These are phyloP conservation scores for Xenops minutus DNA, from an alignment of 2,797 vertebrate genomes.

Conservation along the genomic window DNA sequence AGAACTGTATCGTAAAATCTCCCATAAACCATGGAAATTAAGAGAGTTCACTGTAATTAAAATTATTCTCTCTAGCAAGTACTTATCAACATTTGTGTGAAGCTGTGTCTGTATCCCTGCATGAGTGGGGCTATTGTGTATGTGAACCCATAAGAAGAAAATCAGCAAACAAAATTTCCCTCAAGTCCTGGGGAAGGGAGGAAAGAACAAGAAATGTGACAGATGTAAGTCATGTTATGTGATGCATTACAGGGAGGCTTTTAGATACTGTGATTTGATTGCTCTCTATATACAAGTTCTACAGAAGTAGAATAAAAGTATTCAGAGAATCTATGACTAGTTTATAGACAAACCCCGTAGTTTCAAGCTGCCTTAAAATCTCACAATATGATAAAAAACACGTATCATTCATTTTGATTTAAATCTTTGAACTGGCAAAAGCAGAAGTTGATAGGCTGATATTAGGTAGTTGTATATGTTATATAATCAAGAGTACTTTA, in stretches of 20 bases:
- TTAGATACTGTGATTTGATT: not conserved
- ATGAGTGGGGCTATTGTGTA: not conserved
- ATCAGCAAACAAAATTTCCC: not conserved
- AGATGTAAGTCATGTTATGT: not conserved
- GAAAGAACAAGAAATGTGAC: not conserved
- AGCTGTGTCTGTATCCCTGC: not conserved
- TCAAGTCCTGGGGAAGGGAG: not conserved
- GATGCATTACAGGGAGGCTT: not conserved
- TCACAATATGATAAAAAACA: not conserved
- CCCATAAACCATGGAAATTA: not conserved
- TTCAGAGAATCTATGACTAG: not conserved
- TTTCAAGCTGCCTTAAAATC: not conserved
- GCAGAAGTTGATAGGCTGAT: not conserved
- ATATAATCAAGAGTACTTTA: not conserved
- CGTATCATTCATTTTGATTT: not conserved
- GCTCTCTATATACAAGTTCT: not conserved
- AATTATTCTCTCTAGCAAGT: not conserved
- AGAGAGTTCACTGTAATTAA: not conserved
- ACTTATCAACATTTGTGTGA: not conserved
- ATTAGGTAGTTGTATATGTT: not conserved
- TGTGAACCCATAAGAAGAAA: not conserved
- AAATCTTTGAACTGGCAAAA: not conserved
- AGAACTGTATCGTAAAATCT: not conserved
- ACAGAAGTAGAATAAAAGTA: not conserved
- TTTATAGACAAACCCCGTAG: not conserved